phyloP scores from a whole-genome alignment of 2,797 vertebrate genomes.

The Catostomus latipinnis region DNA sequence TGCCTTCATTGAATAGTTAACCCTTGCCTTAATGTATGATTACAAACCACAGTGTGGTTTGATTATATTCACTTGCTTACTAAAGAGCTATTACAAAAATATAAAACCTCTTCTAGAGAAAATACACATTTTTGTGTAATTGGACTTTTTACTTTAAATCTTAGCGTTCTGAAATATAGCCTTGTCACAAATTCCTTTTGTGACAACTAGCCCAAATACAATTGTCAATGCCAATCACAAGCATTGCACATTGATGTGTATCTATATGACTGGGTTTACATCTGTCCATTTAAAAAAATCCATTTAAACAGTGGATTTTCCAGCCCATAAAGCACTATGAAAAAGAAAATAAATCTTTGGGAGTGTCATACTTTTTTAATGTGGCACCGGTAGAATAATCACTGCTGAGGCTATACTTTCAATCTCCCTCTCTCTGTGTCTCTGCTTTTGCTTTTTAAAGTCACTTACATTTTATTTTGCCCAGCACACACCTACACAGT shows the following conservation, averaged over 20 bases:
- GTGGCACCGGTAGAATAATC: not conserved
- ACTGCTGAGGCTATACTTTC: not conserved
- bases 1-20: no score
- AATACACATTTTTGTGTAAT: no score
- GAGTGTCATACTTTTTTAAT: conserved; percentile 14
- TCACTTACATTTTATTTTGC: conserved; percentile 16
- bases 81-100: no score
- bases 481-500: not conserved
- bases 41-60: no score
- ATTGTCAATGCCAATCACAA: no score
- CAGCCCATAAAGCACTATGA: not conserved
- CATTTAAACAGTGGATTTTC: conserved; percentile 15
- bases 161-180: no score
- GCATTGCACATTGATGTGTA: not conserved
- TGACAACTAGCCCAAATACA: no score
- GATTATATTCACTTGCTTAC: no score
- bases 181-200: no score
- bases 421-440: not conserved
- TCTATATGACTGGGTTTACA: conserved; percentile 3
- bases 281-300: conserved; percentile 5
- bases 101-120: no score
- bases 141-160: no score
- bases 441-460: conserved; percentile 12
- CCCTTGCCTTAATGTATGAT: no score
- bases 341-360: conserved; percentile 18